Evolutionary conservation across 2,113 vertebrate species (phyloP), one percentile per base, ranked within the genome.

Genomic region (Thinocorus orbignyianus): DNA sequence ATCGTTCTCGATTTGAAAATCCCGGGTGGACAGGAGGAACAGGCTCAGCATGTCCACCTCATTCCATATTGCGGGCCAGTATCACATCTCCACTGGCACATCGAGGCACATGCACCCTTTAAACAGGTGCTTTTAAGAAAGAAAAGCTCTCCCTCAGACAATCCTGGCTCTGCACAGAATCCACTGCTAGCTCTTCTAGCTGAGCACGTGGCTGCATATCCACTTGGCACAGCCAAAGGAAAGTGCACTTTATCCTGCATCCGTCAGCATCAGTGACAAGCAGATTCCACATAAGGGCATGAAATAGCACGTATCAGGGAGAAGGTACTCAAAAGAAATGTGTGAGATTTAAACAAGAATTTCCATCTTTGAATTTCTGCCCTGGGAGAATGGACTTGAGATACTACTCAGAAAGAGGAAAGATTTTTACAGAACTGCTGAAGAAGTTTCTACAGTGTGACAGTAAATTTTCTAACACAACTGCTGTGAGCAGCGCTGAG

Each of bases 261-360:
- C 93, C 6, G 23, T 94, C 96, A 96, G 92, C 81, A 92, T 62
- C 24, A 3, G 68, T 78, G 93, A 97, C 92, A 90, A 73, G 93
- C 90, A 86, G 58, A 96, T 83, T 96, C 95, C 95, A 94, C 95
- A 94, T 90, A 96, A 92, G 93, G 96, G 93, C 92, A 96, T 92
- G 92, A 90, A 96, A 90, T 1, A 86, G 68, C 68, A 95, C 71
- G 28, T 77, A 46, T 48, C 71, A 54, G 74, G 73, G 90, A 88
- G 85, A 90, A 95, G 93, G 92, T 95, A 51, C 58, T 82, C n/a
- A 0, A 17, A 49, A 86, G 78, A 93, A 93, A 73, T 6, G 51
- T 6, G 44, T 33, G 70, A 94, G 78, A 90, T 90, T 92, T 90
- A 93, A 96, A 85, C 54, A 90, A 76, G 70, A 91, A 89, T 85